Evolutionary conservation across 2,888 invertebrate genomes (phyloP).

Genomic region (Ochropleura leucogaster): DNA sequence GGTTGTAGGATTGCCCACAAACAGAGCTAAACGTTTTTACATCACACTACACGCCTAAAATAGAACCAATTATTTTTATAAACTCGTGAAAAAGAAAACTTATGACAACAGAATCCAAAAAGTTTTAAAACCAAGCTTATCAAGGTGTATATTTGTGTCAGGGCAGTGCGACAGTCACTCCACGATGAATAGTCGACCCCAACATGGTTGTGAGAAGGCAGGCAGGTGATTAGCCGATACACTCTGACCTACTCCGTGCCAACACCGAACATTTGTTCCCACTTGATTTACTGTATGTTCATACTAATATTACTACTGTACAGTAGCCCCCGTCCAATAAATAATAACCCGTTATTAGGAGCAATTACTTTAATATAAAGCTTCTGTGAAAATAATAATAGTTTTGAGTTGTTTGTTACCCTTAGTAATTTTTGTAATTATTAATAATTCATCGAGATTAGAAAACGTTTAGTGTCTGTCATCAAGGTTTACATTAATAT

Average conservation of each 20-base stretch:
- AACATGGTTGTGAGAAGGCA: background rate
- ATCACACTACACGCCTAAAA: background rate
- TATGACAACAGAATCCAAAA: background rate
- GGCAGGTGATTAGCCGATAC: background rate
- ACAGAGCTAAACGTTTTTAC: background rate
- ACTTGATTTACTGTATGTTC: constrained; percentile 2
- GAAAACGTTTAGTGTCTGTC: background rate
- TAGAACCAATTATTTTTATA: background rate
- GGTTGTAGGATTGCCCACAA: background rate
- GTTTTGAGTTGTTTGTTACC: constrained; percentile 26
- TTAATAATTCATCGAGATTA: background rate
- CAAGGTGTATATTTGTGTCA: background rate
- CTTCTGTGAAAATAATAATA: constrained; percentile 48
- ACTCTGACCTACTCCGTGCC: background rate
- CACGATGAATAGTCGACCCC: background rate
- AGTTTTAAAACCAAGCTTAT: background rate
- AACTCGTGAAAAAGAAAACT: background rate
- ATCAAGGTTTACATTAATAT: background rate
- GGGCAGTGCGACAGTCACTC: background rate
- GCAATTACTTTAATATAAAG: constrained; percentile 56
- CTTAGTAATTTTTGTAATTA: constrained; percentile 14
- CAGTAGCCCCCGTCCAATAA: constrained; percentile 21
- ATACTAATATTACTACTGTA: background rate
- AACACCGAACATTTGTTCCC: background rate
- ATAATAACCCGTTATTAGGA: constrained; percentile 58